A percentile compares a stretch with the other conserved stretches of the same genome.
phyloP scores from a whole-genome alignment of 2,113 vertebrate genomes.

The Crotalus helleri region DNA sequence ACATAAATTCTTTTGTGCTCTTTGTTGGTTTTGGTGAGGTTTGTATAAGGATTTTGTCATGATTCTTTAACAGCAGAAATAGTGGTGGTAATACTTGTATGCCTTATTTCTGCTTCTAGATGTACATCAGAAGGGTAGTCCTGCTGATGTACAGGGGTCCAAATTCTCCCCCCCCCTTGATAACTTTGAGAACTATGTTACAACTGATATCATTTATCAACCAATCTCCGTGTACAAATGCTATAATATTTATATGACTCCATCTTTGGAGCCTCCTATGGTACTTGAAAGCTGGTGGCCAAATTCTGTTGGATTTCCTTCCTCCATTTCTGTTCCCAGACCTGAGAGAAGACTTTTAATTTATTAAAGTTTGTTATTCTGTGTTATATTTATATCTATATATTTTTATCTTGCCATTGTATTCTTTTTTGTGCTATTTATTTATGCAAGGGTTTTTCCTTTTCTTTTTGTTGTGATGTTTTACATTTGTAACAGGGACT shows the following conservation, averaged over 20 bases:
- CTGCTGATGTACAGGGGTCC: background rate
- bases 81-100: background rate
- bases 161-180: background rate
- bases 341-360: background rate
- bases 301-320: background rate
- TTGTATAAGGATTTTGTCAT: background rate
- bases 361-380: background rate
- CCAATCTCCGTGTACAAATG: background rate
- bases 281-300: background rate
- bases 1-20: background rate
- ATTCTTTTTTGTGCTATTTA: slow-evolving; percentile 13
- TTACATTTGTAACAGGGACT: background rate
- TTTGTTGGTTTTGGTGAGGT: background rate
- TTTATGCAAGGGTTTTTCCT: background rate
- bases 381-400: background rate
- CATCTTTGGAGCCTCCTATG: background rate
- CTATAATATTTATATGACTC: background rate
- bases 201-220: too few species aligned
- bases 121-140: background rate
- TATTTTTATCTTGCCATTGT: background rate
- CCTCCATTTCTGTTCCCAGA: background rate
- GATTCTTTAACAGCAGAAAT: too few species aligned
- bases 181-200: background rate
- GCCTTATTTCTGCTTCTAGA: background rate
- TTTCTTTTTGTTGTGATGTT: background rate